Evolutionary conservation across 30 jellyfish, hydroid and myxozoan species (phyloP), one percentile per base, ranked within the genome.

Genomic region (Rhopilema esculentum): DNA sequence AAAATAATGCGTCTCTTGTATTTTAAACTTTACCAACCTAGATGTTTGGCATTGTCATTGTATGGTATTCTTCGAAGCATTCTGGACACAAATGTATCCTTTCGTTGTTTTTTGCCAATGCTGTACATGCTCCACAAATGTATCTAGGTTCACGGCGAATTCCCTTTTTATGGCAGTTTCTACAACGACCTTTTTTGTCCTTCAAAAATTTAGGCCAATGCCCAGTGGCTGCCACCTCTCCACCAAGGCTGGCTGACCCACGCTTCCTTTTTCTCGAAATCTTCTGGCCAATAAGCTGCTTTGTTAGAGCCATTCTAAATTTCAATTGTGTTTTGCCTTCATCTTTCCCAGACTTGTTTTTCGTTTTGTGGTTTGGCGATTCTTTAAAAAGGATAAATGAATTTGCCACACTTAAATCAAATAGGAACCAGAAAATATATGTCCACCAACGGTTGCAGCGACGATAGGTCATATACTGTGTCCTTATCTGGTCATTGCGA

Each of bases 201-300:
- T 66, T 66, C 24, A 66, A 24, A 66, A 66, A 66, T 66, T 66
- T 66, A 66, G 77, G 77, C 77, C 77, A 66, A 27, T 66, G 77
- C 29, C 77, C 77, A 27, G 28, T 27, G 23, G 26, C 26, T 16
- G 15, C 29, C 29, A 18, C 77, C 23, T 66, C 27, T 22, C 23
- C 25, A 18, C 23, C 16, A 15, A 8, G 29, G 26, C 17, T 27
- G 23, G 24, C 16, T 24, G 24, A 15, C 23, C 16, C 23, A 12
- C 77, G 16, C 9, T 16, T 16, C 28, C 77, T 66, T 19, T 24
- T 16, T 22, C 29, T 15, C 23, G 77, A 16, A 66, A 12, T 66
- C 17, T 9, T 19, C 15, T 51, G 15, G 19, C 66, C 19, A 15
- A 51, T 51, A 15, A 51, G 15, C 77, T 66, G 77, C 26, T 66